Base-by-base conservation (phyloP, 2,888 invertebrate genomes). In the Xylota sylvarum region DNA sequence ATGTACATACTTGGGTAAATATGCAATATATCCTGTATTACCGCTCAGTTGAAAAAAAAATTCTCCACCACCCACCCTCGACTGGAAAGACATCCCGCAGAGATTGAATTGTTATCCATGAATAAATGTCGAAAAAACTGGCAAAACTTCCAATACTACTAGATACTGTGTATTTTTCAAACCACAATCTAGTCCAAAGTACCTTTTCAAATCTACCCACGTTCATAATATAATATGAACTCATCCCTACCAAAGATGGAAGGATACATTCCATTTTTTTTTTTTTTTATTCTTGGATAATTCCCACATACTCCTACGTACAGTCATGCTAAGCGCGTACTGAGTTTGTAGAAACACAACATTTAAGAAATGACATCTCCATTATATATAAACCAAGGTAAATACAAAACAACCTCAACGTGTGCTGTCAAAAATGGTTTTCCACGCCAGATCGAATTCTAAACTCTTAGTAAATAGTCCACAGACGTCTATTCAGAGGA, bases 401-500 rank as follows among this genome's bases (percentile, higher is more conserved):
- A 46, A 40, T 40, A 72, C 37, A 56, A 67, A 43, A 62, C 62
- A 56, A 30, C 19, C 58, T 40, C 50, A 81, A 85, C 81, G 65
- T 85, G 76, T 81, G 76, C 81, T 85, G 85, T 85, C 85, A 85
- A 65, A 76, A 69, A 48, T 80, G 58, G 65, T 85, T 76, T 85
- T 76, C 81, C 76, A 85, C 70, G 85, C 72, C 81, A 85, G 70
- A 81, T 65, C 81, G 85, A 60, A 56, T 70, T 72, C 60, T 23
- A 43, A 23, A 52, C 37, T 40, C 52, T 65, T 60, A 72, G 76
- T 76, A 81, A 80, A 76, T 81, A 86, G 81, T 77, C 80, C 80
- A 81, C 72, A 77, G 77, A 81, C 85, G 76, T 80, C 60, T 81
- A 81, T 77, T 85, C 69, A 78, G 37, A 46, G 67, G 65, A 55